Evolutionary conservation across 2,888 invertebrate genomes (phyloP).

Genomic region (Chymomyza procnemis): DNA sequence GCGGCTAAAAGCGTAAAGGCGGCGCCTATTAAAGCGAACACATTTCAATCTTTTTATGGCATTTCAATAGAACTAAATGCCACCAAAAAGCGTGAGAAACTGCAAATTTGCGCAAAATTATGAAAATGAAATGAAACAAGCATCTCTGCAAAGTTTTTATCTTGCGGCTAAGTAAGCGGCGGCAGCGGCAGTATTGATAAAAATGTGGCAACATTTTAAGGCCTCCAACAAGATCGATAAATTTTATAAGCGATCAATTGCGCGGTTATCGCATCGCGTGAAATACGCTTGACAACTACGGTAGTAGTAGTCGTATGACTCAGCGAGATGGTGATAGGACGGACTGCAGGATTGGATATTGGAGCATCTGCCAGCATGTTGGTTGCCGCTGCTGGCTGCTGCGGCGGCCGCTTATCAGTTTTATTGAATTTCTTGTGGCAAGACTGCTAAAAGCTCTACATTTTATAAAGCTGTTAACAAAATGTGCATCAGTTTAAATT

Average conservation of each 20-base stretch:
- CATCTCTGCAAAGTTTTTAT: not conserved
- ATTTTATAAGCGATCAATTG: constrained; percentile 76
- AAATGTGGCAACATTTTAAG: not conserved
- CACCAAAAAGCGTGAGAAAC: constrained; percentile 59
- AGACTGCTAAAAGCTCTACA: constrained; percentile 56
- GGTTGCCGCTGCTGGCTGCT: not conserved
- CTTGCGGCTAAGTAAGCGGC: not conserved
- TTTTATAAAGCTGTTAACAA: constrained; percentile 76
- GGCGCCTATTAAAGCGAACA: constrained; percentile 65
- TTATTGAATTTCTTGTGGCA: constrained; percentile 51
- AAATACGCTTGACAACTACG: constrained; percentile 48
- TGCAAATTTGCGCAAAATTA: constrained; percentile 40
- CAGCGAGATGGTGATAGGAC: constrained; percentile 19
- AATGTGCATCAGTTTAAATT: constrained; percentile 76
- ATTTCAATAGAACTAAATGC: constrained; percentile 60
- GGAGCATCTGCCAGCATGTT: not conserved
- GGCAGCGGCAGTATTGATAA: not conserved
- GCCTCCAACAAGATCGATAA: constrained; percentile 60
- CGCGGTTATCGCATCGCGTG: constrained; percentile 68
- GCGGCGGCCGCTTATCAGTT: constrained; percentile 63
- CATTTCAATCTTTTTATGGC: constrained; percentile 70
- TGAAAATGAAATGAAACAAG: constrained; percentile 51
- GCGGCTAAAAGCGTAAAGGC: constrained; percentile 33
- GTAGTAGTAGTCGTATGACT: constrained; percentile 29
- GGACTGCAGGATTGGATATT: not conserved